Evolutionary conservation across 2,888 invertebrate genomes (phyloP), one percentile per base, ranked within the genome.

Genomic region (Meandrusa payeni): DNA sequence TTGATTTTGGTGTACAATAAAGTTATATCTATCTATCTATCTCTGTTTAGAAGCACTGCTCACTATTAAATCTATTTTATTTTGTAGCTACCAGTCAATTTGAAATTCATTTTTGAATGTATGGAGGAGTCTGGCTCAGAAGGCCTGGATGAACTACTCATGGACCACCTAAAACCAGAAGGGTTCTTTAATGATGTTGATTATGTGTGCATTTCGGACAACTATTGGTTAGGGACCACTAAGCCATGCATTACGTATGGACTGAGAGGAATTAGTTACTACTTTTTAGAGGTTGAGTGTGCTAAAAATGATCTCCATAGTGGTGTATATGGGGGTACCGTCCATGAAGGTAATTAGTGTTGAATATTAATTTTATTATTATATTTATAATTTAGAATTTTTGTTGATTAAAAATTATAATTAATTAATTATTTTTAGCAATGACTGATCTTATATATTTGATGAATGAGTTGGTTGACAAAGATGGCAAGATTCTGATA

Each of bases 71-170:
- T n/a, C n/a, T n/a, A n/a, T 5, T 12, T 33, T 24, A 29, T 42
- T 20, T 48, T 19, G 42, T 46, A 90, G 71, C 66, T 94, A 33
- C 94, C 94, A 1, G 91, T 94, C 0, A 95, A 95, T 68, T 64
- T 95, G 3, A 94, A 94, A 91, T 98, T 99, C 77, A 91, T 96
- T 6, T 95, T 99, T 71, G 99, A 99, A 89, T 97, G 97, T 41
- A 99, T 99, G 99, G 99, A 99, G 79, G 99, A 99, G 76, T 95
- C 94, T 47, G 98, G 98, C 3, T 98, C 98, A 46, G 95, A 95
- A 69, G 99, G 99, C n/a, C 87, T 99, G 12, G 97, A 98, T 72
- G 95, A 94, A 0, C 83, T 98, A 5, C 88, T 99, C 0, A 82
- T 82, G 41, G 71, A 83, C 20, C 57, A 83, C 36, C 53, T 88